These are phyloP conservation scores for Epinotia bilunana DNA, from an alignment of 2,888 invertebrate genomes.

Conservation along the genomic window DNA sequence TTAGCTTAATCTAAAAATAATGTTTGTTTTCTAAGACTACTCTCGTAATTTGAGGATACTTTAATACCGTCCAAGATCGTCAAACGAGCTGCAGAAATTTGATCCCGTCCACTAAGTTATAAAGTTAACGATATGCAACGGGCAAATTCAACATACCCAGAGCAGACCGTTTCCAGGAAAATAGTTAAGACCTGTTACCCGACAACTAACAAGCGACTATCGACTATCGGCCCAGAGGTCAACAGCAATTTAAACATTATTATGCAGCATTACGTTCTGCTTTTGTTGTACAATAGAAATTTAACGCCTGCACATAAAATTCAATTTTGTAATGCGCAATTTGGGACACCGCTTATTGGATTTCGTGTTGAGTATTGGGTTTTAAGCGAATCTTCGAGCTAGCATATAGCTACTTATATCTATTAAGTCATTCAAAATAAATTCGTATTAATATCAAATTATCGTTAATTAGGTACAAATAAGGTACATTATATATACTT, in stretches of 20 bases:
- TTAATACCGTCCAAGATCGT: constrained; percentile 17
- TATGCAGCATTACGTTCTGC: constrained; percentile 37
- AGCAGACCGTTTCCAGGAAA: constrained; percentile 38
- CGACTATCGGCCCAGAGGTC: constrained; percentile 42
- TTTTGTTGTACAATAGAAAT: constrained; percentile 34
- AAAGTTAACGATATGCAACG: constrained; percentile 44
- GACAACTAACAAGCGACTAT: constrained; percentile 41
- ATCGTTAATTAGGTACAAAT: no score
- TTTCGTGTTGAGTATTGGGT: neutral
- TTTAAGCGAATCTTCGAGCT: neutral
- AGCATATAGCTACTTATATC: no score
- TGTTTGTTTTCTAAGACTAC: neutral
- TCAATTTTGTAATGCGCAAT: constrained; percentile 33
- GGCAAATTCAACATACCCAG: constrained; percentile 39
- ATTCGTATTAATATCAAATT: no score
- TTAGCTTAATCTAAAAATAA: no score
- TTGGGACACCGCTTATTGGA: constrained; percentile 10
- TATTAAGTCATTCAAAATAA: no score
- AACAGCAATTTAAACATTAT: constrained; percentile 41
- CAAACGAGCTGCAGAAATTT: constrained; percentile 27
- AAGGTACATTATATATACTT: no score
- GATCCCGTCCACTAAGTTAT: constrained; percentile 36
- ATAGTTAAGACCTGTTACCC: constrained; percentile 43
- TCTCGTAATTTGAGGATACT: neutral
- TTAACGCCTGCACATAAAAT: constrained; percentile 32